Evolutionary conservation across 2,113 vertebrate species (phyloP), one percentile per base, ranked within the genome.

Genomic region (Sialia sialis): DNA sequence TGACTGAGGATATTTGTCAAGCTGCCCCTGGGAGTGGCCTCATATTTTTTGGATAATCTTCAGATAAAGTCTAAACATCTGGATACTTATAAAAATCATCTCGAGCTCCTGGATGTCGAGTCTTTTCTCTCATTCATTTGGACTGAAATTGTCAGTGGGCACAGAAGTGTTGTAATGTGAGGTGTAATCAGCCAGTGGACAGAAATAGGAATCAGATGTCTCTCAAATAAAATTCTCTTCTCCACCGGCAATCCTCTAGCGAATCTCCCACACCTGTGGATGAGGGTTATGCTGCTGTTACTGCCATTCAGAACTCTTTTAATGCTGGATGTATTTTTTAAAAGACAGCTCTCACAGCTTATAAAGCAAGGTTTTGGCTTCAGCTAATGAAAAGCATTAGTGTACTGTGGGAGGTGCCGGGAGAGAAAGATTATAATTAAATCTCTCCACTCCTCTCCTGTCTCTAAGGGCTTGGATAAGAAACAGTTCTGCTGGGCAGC

Each of bases 381-480:
- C 1, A 8, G 55, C 82, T 95, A 90, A 93, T 94, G 93, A 96
- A 97, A 94, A 94, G 87, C 94, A 95, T 96, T 95, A 95, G 87
- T 58, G 82, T 97, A 68, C 90, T 93, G 95, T 94, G 94, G 94
- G 96, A 95, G 94, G 95, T 95, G 81, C 89, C 94, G 87, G 93
- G 91, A 96, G 82, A 84, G 63, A 95, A 89, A 95, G 94, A 96
- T 95, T 97, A 97, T 95, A 96, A 97, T 96, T 97, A 97, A 95
- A 95, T 95, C 95, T 94, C 93, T 95, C 76, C 92, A 75, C 95
- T 96, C 87, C 82, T 97, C 94, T 96, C 68, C 90, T 0, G 41
- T 95, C 96, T 97, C 94, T 94, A 81, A 97, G 93, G 94, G 76
- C 79, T 94, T 92, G 95, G 91, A 95, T 95, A 97, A 94, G 93